Conservation (phyloP, 2,888 invertebrate species). For the Oscheius sp. region DNA sequence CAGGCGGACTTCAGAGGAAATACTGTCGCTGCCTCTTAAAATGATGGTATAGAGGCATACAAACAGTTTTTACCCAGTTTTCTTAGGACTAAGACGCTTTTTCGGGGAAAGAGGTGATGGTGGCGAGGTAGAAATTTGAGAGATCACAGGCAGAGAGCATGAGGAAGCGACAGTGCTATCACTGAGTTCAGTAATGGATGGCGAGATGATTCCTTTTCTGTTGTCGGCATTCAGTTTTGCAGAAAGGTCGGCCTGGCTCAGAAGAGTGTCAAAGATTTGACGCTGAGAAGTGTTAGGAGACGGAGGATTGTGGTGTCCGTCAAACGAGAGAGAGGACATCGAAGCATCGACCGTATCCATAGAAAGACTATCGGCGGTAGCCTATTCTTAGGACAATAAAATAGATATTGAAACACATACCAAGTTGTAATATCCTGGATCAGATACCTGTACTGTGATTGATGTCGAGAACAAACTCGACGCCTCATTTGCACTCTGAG, state of each 20-base stretch:
- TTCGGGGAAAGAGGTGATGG: conserved; percentile 24
- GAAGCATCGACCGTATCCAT: conserved; percentile 30
- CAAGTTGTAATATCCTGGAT: conserved; percentile 12
- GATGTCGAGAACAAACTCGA: conserved; percentile 20
- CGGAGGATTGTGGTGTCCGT: conserved; percentile 42
- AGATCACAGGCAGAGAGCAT: conserved; percentile 56
- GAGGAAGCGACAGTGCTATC: conserved; percentile 53
- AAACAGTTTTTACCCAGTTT: not conserved
- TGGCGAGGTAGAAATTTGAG: conserved; percentile 46
- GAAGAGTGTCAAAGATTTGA: conserved; percentile 40
- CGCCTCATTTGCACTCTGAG: conserved; percentile 9
- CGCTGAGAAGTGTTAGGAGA: conserved; percentile 56
- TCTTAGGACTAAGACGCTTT: not conserved
- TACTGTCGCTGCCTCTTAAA: conserved; percentile 17
- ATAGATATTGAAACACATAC: not conserved
- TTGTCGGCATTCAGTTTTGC: conserved; percentile 27
- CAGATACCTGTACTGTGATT: conserved; percentile 7
- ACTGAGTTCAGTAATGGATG: conserved; percentile 39
- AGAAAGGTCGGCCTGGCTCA: conserved; percentile 1
- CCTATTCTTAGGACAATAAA: not conserved
- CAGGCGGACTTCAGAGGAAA: conserved; percentile 27
- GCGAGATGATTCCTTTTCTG: conserved; percentile 22
- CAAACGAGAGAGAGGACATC: conserved; percentile 24
- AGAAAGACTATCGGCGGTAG: conserved; percentile 17
- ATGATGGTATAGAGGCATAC: not conserved